phyloP scores from a whole-genome alignment of 2,888 invertebrate genomes.

The Phengaris alcon region DNA sequence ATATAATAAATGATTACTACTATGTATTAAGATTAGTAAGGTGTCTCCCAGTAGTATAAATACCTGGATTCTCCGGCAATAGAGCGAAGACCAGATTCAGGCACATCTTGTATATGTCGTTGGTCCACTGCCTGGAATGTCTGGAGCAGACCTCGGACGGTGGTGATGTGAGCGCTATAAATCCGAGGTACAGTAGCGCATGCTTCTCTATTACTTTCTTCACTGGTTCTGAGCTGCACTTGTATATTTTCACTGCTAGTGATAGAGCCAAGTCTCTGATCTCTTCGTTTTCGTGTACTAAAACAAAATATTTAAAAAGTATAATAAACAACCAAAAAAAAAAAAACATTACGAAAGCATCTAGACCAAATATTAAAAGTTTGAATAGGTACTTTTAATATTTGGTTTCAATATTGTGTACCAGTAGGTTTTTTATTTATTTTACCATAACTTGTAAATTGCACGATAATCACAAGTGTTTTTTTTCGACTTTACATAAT shows the following conservation, averaged over 20 bases:
- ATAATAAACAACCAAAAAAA: background rate
- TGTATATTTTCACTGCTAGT: conserved; percentile 86
- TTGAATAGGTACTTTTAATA: too few species aligned
- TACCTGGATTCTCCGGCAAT: conserved; percentile 89
- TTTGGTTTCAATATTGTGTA: too few species aligned
- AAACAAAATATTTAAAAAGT: conserved; percentile 35
- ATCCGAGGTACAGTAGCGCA: conserved; percentile 72
- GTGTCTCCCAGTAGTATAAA: background rate
- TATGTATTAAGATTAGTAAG: too few species aligned
- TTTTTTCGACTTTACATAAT: background rate
- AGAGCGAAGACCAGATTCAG: conserved; percentile 90
- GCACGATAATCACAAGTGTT: too few species aligned
- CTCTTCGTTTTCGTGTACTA: conserved; percentile 80
- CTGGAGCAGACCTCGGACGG: conserved; percentile 84
- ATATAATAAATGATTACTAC: too few species aligned
- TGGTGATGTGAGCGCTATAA: conserved; percentile 79
- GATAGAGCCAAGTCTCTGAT: conserved; percentile 87
- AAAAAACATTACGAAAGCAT: too few species aligned
- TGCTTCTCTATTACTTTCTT: conserved; percentile 79
- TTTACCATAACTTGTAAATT: too few species aligned
- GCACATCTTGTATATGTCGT: conserved; percentile 92
- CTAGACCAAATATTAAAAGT: too few species aligned
- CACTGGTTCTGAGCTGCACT: conserved; percentile 80
- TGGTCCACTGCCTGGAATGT: conserved; percentile 87
- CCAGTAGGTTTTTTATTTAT: too few species aligned